Evolutionary conservation across 2,888 invertebrate genomes (phyloP), one percentile per base, ranked within the genome.

Genomic region (Pachydiplax longipennis): DNA sequence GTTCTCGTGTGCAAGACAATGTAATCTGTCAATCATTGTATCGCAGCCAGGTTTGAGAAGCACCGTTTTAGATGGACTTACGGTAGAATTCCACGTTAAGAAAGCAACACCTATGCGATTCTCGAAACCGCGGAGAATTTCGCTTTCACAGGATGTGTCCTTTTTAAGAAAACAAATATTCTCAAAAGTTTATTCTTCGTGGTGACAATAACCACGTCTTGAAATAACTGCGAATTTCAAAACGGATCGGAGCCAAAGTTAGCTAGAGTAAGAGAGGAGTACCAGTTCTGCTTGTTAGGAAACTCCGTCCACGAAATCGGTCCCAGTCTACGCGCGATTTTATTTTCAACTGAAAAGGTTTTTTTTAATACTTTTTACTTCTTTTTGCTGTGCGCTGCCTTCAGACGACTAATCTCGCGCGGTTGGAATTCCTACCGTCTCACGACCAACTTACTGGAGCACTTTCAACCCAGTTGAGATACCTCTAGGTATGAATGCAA

Each of bases 241-340:
- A 37, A 48, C 53, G 87, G 61, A n/a, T 25, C 61, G 61, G 65
- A 87, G 87, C 87, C 35, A 61, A 87, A 87, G 37, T 87, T 37
- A 65, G 61, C 37, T 31, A 31, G 15, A 35, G 18, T 13, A 61
- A 0, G 35, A 13, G 61, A 53, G 58, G 18, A 35, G 87, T 58
- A 58, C n/a, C 87, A 87, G 87, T 65, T 87, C 13, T 18, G 61
- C 87, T 31, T 31, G 61, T 18, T 37, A 61, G 37, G 65, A 53
- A 87, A 87, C 35, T 87, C 61, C 87, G 13, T 65, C 22, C 10
- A 15, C 81, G 73, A 73, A 73, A 73, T 73, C 73, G 73, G 25
- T 31, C 73, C 73, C 73, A 31, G 73, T 73, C 25, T 73, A 73
- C 31, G 73, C 73, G 73, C 73, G 73, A 73, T 73, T 73, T 73